phyloP scores from a whole-genome alignment of 2,113 vertebrate genomes.

The Gallinago undulata region DNA sequence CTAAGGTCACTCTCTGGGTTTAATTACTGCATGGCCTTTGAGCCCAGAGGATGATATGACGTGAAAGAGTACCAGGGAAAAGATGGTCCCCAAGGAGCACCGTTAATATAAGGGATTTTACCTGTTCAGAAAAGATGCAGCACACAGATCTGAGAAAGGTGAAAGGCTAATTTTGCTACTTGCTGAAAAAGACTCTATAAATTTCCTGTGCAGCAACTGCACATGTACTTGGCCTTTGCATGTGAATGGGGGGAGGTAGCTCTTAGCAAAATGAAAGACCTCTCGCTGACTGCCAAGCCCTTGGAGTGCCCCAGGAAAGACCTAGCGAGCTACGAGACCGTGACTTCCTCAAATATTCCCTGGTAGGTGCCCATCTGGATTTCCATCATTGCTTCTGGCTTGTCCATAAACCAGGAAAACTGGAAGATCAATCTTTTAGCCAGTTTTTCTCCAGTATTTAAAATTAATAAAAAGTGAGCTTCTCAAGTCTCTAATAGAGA shows the following conservation, averaged over 20 bases:
- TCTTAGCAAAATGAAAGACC: not conserved
- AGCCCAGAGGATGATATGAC: not conserved
- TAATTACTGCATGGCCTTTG: not conserved
- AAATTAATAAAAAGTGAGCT: not conserved
- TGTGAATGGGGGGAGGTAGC: rapidly evolving
- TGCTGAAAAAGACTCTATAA: not conserved
- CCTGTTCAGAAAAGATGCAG: not conserved
- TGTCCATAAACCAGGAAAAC: not conserved
- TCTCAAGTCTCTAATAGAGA: not conserved
- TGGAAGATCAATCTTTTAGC: not conserved
- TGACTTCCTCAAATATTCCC: rapidly evolving
- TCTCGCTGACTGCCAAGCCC: rapidly evolving
- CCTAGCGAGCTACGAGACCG: rapidly evolving
- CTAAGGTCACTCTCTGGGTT: not conserved
- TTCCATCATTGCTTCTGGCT: not conserved
- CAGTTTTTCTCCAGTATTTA: not conserved
- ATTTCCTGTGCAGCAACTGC: not conserved
- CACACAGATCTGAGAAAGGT: not conserved
- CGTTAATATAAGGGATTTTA: not conserved
- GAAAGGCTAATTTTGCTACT: not conserved
- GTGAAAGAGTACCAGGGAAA: not conserved
- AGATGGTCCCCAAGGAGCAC: not conserved
- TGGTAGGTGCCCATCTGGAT: not conserved
- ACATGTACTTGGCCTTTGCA: not conserved
- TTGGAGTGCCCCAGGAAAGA: not conserved